Evolutionary conservation across 1,140 invertebrate species (phyloP).

Genomic region (Drosophila mauritiana): DNA sequence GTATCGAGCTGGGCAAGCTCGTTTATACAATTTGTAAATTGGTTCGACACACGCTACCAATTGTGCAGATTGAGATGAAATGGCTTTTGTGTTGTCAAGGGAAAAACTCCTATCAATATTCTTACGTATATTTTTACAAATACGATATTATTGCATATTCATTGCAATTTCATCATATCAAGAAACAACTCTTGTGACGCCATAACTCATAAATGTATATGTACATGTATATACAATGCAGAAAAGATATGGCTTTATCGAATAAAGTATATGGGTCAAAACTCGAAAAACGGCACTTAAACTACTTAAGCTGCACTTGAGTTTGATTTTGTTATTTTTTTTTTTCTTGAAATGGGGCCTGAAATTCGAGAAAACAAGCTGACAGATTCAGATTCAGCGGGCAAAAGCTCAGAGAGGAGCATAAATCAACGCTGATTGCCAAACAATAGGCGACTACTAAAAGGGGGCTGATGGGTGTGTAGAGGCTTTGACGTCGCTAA

Average conservation of each 20-base stretch:
- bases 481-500: slow-evolving; percentile 32
- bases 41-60: slow-evolving; percentile 36
- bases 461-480: neutral
- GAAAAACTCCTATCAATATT: neutral
- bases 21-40: slow-evolving; percentile 14
- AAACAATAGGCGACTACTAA: slow-evolving; percentile 59
- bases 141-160: too few species aligned
- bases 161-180: slow-evolving; percentile 22
- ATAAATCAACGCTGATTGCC: slow-evolving; percentile 80
- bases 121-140: slow-evolving; percentile 1
- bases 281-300: slow-evolving; percentile 5
- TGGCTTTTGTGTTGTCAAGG: slow-evolving; percentile 6
- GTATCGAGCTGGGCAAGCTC: slow-evolving; percentile 25
- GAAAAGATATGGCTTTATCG: slow-evolving; percentile 18
- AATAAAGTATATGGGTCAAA: slow-evolving; percentile 35
- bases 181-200: slow-evolving; percentile 16
- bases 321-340: slow-evolving; percentile 3
- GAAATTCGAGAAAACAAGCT: slow-evolving; percentile 3
- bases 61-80: slow-evolving; percentile 19
- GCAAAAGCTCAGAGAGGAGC: slow-evolving; percentile 35
- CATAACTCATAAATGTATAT: neutral
- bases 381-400: slow-evolving; percentile 21
- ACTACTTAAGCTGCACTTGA: slow-evolving; percentile 28
- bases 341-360: too few species aligned
- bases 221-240: neutral